phyloP scores from a whole-genome alignment of 1,140 invertebrate genomes.

The Drosophila yakuba region DNA sequence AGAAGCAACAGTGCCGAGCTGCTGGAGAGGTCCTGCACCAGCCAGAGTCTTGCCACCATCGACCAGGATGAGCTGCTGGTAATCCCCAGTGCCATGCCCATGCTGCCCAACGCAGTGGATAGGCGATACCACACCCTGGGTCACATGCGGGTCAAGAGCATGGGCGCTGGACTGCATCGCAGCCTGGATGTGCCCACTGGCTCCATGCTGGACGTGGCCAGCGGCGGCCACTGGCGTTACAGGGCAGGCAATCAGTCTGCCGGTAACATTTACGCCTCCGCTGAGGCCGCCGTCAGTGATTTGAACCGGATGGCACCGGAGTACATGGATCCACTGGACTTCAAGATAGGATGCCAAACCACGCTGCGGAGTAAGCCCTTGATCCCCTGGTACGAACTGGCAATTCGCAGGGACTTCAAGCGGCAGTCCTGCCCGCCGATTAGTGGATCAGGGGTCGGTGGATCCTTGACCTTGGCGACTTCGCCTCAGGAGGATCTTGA shows the following conservation, averaged over 20 bases:
- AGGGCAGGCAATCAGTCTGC: constrained; percentile 66
- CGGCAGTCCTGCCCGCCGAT: constrained; percentile 89
- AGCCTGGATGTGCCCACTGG: constrained; percentile 71
- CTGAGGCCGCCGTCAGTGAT: constrained; percentile 74
- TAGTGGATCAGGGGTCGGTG: constrained; percentile 35
- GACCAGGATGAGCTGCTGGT: constrained; percentile 79
- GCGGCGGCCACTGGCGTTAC: constrained; percentile 37
- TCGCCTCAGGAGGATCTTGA: constrained; percentile 63
- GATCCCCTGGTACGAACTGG: constrained; percentile 94
- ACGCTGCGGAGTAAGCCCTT: constrained; percentile 87
- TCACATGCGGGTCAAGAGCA: constrained; percentile 80
- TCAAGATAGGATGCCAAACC: constrained; percentile 88
- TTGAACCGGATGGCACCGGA: constrained; percentile 78
- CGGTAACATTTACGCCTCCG: constrained; percentile 77
- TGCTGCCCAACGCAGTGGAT: constrained; percentile 70
- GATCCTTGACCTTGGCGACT: constrained; percentile 45
- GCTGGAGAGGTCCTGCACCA: constrained; percentile 76
- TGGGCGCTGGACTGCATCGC: constrained; percentile 71
- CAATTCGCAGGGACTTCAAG: constrained; percentile 88
- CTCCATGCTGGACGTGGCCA: constrained; percentile 73
- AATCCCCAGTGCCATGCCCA: constrained; percentile 79
- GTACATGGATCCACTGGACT: constrained; percentile 85
- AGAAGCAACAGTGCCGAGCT: constrained; percentile 77
- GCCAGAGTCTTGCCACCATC: constrained; percentile 76
- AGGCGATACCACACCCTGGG: constrained; percentile 82